Evolutionary conservation across 2,113 vertebrate genomes (phyloP).

Genomic region (Penelope pileata): DNA sequence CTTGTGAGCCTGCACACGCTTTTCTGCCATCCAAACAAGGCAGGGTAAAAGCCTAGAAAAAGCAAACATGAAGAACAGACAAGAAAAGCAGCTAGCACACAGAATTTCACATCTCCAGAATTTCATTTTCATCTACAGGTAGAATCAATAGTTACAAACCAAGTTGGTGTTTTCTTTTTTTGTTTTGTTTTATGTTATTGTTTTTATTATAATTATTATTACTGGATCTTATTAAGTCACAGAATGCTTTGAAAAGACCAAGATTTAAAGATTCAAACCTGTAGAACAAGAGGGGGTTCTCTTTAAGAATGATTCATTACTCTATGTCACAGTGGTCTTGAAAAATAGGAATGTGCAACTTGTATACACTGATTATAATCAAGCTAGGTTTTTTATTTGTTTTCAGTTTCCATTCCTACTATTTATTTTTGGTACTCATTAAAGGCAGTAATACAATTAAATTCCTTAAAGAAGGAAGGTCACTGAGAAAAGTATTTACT

Average conservation of each 20-base stretch:
- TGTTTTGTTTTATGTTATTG: too few relatives aligned
- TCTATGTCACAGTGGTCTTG: neutral
- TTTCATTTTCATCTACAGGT: neutral
- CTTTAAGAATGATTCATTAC: neutral
- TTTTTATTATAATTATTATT: too few relatives aligned
- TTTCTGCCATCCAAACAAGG: neutral
- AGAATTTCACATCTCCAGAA: neutral
- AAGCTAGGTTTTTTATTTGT: neutral
- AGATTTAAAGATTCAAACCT: neutral
- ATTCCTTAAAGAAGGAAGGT: neutral
- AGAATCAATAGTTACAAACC: neutral
- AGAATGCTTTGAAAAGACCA: neutral
- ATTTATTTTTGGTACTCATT: neutral
- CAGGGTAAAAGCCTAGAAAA: neutral
- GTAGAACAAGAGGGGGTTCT: neutral
- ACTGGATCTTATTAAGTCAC: neutral
- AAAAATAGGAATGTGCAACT: neutral
- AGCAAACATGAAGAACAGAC: neutral
- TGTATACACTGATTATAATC: neutral
- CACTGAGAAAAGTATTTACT: neutral
- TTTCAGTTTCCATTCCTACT: neutral
- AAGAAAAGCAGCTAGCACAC: neutral
- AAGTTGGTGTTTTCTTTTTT: too few relatives aligned
- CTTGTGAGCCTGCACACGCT: neutral
- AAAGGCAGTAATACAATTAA: neutral